Evolutionary conservation across 2,888 invertebrate species (phyloP), one percentile per base, ranked within the genome.

Genomic region (Aspidiotus rigidus): DNA sequence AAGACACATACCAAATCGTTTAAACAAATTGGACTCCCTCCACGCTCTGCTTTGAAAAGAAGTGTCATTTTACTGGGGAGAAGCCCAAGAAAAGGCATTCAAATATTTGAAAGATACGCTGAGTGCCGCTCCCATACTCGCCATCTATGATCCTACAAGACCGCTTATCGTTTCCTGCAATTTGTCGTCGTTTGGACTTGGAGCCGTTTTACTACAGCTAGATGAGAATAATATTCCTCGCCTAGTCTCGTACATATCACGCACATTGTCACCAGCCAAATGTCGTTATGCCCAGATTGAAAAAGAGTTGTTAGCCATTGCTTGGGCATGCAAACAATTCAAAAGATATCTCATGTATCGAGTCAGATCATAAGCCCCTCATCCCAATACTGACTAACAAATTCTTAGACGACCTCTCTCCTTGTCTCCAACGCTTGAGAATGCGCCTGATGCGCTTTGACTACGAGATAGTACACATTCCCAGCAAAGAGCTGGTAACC

Each of bases 51-150:
- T 71, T 40, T 60, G 49, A 39, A 69, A 67, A 16, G 61, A 62
- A n/a, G 69, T 16, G 10, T 56, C 60, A 13, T 73, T 69, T 64
- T 42, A 44, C 15, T 72, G 72, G 71, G 55, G 60, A n/a, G 13
- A 28, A 1, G 53, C 49, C 17, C 71, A 72, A 53, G 64, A 71
- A 56, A 16, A 28, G 56, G 64, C 70, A 11, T 73, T 71, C 16
- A 54, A 70, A 7, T 62, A 69, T n/a, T 17, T 72, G 40, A 73
- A 72, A 41, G 13, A 62, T 44, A 40, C 44, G 15, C 17, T 72
- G 8, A 44, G 53, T 9, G 54, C 41, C 1, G n/a, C 56, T 64
- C 7, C 71, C 63, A 39, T 60, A 17, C 42, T 67, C 42, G 44
- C 59, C 41, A 59, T 59, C 44, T 56, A 56, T 7, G 56, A 56